A percentile compares a stretch with the other conserved stretches of the same genome.
Conservation (phyloP, 53 echinoderm and acorn worm species). For the Paracentrotus lividus region DNA sequence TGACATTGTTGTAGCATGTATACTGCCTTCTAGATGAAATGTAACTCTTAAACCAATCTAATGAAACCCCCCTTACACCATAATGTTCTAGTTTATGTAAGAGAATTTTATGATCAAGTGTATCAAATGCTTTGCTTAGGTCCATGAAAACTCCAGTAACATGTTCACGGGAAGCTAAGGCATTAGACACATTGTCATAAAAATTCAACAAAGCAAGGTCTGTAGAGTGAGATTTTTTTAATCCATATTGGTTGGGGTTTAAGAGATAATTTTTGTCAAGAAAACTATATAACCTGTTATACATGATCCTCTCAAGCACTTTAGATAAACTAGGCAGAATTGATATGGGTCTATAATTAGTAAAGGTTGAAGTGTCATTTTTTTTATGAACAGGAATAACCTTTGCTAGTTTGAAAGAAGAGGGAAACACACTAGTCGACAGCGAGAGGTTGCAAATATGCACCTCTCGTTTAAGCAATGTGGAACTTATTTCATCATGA, state of each 20-base stretch:
- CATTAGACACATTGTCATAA: neutral
- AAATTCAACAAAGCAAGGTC: slow-evolving; percentile 28
- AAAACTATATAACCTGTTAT: neutral
- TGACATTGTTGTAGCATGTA: no score
- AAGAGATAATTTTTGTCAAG: neutral
- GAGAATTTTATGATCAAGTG: no score
- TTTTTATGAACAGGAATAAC: neutral
- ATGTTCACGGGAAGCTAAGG: neutral
- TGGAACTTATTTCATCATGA: neutral
- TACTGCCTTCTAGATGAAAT: no score
- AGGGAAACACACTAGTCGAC: neutral
- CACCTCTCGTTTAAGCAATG: neutral
- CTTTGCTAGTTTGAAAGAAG: neutral
- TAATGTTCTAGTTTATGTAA: no score
- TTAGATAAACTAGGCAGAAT: no score
- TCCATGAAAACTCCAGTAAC: neutral
- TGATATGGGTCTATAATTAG: no score
- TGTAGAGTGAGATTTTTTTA: neutral
- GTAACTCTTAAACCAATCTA: no score
- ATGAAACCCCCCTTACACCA: no score
- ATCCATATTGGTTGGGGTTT: neutral
- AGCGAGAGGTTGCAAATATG: neutral
- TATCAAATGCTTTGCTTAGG: neutral
- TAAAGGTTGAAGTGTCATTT: neutral
- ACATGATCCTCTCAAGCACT: no score